Base-by-base conservation (phyloP, 1,140 invertebrate genomes). In the Drosophila repleta region DNA sequence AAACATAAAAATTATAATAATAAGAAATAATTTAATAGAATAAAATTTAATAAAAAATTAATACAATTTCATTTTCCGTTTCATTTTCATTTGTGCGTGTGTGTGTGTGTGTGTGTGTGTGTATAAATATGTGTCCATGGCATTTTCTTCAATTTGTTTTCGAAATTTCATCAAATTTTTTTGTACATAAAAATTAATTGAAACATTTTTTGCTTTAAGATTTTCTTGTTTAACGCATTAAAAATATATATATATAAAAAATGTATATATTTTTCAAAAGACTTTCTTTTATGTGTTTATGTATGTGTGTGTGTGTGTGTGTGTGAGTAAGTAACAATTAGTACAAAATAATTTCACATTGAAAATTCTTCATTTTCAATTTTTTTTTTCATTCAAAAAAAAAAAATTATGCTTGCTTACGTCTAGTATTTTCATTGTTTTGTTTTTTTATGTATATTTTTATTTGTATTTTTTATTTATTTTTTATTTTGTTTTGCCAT, bases 1-100 rank as follows among this genome's bases (percentile, higher is more conserved):
- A 74, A 89, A 88, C 69, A 88, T 88, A 89, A 76, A 60, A 79
- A 87, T 79, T 77, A 83, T 88, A 88, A 88, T 83, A 88, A 88
- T 84, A 80, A 88, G 60, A 35, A 88, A 89, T 89, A 89, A 89
- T 89, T 89, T 89, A 89, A 89, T 89, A 89, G 77, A 89, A 80
- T 89, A 89, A 83, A 69, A 56, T 71, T 71, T 71, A 71, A 74
- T 64, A 74, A 88, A 84, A 84, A 89, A 89, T 89, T 84, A 89
- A 89, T 89, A 89, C 84, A 89, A 84, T 89, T 89, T 79, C 62
- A 64, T 72, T 80, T 77, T 81, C 24, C 41, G 60, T 65, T 78
- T 35, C 39, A 26, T 70, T 53, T 39, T 43, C 24, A 43, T 45
- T 43, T 82, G 53, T 66, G 43, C 45, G 46, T 8, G 26, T 48